phyloP scores from a whole-genome alignment of 2,888 invertebrate genomes.

The Seira musarum region DNA sequence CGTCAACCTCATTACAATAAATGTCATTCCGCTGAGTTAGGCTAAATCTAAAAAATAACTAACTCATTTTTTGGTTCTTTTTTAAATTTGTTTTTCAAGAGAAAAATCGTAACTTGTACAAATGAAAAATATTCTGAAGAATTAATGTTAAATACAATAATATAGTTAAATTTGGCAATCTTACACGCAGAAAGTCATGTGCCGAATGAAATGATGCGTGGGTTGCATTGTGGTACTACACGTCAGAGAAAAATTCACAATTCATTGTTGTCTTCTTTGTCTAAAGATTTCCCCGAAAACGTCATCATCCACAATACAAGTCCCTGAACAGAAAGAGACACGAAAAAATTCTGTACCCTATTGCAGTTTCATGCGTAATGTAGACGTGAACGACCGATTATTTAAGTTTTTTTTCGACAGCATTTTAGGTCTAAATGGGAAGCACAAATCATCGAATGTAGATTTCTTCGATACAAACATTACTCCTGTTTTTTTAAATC shows the following conservation, averaged over 20 bases:
- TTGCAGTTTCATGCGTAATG: constrained; percentile 17
- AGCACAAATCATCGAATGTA: constrained; percentile 49
- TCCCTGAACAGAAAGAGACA: neutral
- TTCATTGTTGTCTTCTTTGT: neutral
- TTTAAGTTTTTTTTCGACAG: constrained; percentile 38
- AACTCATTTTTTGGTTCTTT: neutral
- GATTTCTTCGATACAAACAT: constrained; percentile 48
- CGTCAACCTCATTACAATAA: neutral
- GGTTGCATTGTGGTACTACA: neutral
- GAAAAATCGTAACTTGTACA: neutral
- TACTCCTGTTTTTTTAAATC: constrained; percentile 48
- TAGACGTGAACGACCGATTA: constrained; percentile 42
- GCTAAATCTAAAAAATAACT: neutral
- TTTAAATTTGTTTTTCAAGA: neutral
- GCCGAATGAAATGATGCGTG: constrained; percentile 19
- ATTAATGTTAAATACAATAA: neutral
- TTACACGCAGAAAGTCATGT: constrained; percentile 43
- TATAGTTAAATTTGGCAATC: constrained; percentile 35
- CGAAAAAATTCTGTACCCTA: neutral
- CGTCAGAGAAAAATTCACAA: too few relatives aligned
- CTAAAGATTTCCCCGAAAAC: neutral
- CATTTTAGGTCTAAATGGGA: constrained; percentile 37
- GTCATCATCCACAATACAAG: constrained; percentile 17
- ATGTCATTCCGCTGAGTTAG: neutral
- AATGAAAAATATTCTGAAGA: neutral